phyloP scores from a whole-genome alignment of 2,113 vertebrate genomes.

The Monopterus albus region DNA sequence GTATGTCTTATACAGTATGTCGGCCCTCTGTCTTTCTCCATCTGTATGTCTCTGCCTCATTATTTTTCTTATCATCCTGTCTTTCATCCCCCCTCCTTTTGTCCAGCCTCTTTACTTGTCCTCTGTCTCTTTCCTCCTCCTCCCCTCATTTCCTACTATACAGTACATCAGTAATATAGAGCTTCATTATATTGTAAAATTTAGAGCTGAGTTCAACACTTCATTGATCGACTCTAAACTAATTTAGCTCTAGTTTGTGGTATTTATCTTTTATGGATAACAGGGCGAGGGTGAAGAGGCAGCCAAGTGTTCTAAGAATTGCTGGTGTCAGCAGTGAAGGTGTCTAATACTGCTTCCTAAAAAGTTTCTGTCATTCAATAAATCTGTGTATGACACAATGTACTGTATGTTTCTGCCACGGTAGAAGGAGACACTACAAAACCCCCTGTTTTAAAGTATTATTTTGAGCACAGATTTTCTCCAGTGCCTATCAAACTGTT shows the following conservation, averaged over 20 bases:
- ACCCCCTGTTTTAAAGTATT: neutral
- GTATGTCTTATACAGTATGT: neutral
- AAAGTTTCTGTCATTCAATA: neutral
- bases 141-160: neutral
- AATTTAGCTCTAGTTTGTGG: slow-evolving; percentile 12
- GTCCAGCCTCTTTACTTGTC: neutral
- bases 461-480: neutral
- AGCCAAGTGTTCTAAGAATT: neutral
- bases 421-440: too few species aligned
- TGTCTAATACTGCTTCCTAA: neutral
- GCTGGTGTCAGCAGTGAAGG: neutral
- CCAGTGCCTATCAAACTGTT: neutral
- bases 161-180: neutral
- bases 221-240: slow-evolving; percentile 7
- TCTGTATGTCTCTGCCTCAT: slow-evolving; percentile 6
- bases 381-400: neutral
- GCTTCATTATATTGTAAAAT: slow-evolving; percentile 16
- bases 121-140: neutral
- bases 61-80: neutral
- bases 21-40: neutral
- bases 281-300: neutral
- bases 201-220: neutral
- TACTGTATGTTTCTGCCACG: neutral
- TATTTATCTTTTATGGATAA: slow-evolving; percentile 3
- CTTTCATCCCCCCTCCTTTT: neutral